phyloP scores from a whole-genome alignment of 1,140 invertebrate species.

The Homalodisca vitripennis region DNA sequence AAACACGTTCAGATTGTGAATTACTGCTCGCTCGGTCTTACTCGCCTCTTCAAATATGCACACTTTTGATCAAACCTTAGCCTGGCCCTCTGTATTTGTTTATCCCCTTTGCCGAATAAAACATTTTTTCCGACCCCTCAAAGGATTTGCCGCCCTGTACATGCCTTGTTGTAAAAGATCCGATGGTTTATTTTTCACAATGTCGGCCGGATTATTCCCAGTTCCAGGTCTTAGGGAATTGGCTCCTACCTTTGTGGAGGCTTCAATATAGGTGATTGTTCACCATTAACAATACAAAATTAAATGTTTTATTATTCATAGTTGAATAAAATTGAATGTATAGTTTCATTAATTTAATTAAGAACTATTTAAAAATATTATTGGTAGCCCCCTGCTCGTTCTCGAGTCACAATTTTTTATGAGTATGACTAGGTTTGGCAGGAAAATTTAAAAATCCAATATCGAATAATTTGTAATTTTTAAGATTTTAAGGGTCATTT shows the following conservation, averaged over 20 bases:
- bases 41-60: conserved; percentile 21
- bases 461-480: too few species aligned
- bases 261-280: background rate
- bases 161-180: conserved; percentile 7
- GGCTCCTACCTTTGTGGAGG: background rate
- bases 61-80: conserved; percentile 23
- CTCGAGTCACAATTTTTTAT: too few species aligned
- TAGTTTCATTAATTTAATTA: background rate
- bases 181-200: conserved; percentile 13
- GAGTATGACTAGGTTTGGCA: too few species aligned
- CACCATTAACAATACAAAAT: background rate
- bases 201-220: background rate
- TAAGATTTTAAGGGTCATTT: too few species aligned
- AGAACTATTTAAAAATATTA: too few species aligned
- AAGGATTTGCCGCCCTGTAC: background rate
- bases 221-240: background rate
- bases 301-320: background rate
- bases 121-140: conserved; percentile 2
- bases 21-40: background rate
- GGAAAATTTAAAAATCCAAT: too few species aligned
- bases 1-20: conserved; percentile 11
- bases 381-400: too few species aligned
- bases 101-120: conserved; percentile 8
- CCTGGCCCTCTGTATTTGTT: background rate
- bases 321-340: background rate